A percentile compares a stretch with the other conserved stretches of the same genome.
Conservation (phyloP, 2,113 vertebrate genomes). For the Ramphastos sulfuratus region DNA sequence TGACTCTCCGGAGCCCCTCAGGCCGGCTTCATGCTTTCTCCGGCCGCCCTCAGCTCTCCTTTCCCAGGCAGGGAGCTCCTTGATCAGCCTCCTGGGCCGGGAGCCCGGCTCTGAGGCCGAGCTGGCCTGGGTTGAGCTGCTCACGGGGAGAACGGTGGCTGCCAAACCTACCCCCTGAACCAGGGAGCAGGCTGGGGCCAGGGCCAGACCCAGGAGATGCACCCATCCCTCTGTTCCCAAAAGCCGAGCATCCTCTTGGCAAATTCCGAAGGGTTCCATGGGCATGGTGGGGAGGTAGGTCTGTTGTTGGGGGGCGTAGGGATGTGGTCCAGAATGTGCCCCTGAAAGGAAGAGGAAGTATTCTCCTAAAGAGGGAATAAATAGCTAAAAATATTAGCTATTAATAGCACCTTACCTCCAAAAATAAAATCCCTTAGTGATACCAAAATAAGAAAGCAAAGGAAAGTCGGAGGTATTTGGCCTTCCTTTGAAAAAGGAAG, state of each 20-base stretch:
- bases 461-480: conserved; percentile 72
- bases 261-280: neutral
- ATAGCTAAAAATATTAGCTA: conserved; percentile 68
- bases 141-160: neutral
- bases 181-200: neutral
- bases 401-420: conserved; percentile 65
- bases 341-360: conserved; percentile 62
- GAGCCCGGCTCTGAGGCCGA: neutral
- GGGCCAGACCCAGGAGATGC: neutral
- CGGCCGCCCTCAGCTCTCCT: neutral
- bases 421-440: conserved; percentile 75
- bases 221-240: neutral
- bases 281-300: neutral
- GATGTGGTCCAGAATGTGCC: neutral
- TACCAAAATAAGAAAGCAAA: conserved; percentile 76
- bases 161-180: neutral
- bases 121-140: neutral
- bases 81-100: neutral
- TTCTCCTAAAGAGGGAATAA: conserved; percentile 65
- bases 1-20: neutral
- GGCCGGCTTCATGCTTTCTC: neutral
- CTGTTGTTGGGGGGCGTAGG: neutral
- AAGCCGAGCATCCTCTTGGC: neutral
- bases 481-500: conserved; percentile 68
- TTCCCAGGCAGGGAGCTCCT: neutral